phyloP scores from a whole-genome alignment of 2,888 invertebrate genomes.

The Lutraria lutraria region DNA sequence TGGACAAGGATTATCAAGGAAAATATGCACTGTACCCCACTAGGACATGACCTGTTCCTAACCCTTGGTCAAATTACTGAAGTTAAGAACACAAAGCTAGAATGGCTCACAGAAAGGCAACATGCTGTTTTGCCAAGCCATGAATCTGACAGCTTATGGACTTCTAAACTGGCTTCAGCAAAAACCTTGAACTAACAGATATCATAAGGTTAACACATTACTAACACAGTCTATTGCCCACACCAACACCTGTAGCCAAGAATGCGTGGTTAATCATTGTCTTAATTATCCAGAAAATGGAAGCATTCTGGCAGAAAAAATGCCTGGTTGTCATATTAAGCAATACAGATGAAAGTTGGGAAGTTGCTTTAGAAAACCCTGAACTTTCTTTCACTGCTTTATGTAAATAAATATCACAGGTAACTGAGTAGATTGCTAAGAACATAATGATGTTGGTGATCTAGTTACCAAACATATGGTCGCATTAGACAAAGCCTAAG shows the following conservation, averaged over 20 bases:
- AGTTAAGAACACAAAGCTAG: background rate
- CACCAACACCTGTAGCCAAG: background rate
- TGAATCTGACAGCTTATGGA: background rate
- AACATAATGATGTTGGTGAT: background rate
- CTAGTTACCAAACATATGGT: background rate
- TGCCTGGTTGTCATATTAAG: background rate
- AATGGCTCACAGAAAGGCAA: background rate
- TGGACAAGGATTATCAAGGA: background rate
- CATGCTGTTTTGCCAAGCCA: background rate
- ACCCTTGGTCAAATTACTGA: background rate
- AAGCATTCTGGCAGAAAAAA: background rate
- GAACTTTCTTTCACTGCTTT: background rate
- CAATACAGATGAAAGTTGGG: background rate
- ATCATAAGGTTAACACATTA: slow-evolving; percentile 5
- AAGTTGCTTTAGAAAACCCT: background rate
- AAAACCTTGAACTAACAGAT: background rate
- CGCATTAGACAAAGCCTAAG: background rate
- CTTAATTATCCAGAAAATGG: slow-evolving; percentile 11
- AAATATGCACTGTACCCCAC: background rate
- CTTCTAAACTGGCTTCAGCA: background rate
- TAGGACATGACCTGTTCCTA: background rate
- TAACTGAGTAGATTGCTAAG: background rate
- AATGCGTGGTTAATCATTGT: background rate
- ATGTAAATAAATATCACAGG: background rate
- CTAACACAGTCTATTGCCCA: background rate